A percentile compares a stretch with the other conserved stretches of the same genome.
Conservation (phyloP, 2,797 vertebrate genomes). For the Choloepus didactylus region DNA sequence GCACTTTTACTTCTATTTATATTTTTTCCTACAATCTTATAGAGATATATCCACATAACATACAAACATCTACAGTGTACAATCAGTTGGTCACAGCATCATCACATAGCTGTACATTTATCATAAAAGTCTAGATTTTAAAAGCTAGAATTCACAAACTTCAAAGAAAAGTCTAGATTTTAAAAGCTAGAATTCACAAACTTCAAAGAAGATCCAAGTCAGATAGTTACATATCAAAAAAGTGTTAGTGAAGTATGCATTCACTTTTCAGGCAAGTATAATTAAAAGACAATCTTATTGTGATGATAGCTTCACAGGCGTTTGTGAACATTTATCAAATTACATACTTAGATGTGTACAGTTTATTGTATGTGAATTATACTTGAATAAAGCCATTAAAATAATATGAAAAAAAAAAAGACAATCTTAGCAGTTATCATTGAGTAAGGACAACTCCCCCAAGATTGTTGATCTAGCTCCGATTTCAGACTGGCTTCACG, state of each 20-base stretch:
- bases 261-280: slow-evolving; percentile 12
- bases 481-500: background rate
- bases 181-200: background rate
- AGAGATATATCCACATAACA: no score
- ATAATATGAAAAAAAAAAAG: no score
- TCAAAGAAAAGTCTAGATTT: background rate
- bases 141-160: background rate
- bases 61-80: no score
- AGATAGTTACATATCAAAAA: background rate
- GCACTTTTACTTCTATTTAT: no score
- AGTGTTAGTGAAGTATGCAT: background rate
- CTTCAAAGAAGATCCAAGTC: background rate
- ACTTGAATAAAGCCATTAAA: no score
- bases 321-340: no score
- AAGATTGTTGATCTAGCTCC: background rate
- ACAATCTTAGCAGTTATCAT: background rate
- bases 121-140: background rate
- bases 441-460: background rate
- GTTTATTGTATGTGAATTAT: no score
- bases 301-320: no score
- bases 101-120: no score
- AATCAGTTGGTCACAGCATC: no score
- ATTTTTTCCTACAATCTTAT: no score
- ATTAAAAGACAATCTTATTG: background rate
- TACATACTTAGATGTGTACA: no score